phyloP scores from a whole-genome alignment of 1,140 invertebrate genomes.

The Hormaphis cornu region DNA sequence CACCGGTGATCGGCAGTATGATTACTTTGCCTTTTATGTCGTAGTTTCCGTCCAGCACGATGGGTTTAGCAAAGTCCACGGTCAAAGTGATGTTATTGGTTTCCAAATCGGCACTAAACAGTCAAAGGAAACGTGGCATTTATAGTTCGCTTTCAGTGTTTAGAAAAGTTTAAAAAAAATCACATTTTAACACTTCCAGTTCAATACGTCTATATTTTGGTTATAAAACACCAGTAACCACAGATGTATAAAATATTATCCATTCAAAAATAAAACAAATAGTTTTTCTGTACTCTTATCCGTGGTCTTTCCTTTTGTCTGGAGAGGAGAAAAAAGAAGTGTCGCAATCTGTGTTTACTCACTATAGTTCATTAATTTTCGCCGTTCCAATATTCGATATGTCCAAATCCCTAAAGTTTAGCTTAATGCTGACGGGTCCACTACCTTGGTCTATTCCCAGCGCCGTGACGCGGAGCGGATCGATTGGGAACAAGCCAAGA shows the following conservation, averaged over 20 bases:
- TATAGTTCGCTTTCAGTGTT: too few species aligned
- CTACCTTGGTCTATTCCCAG: constrained; percentile 38
- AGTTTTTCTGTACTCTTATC: not conserved
- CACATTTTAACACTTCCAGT: too few species aligned
- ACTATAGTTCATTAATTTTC: constrained; percentile 37
- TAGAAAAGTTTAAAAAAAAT: too few species aligned
- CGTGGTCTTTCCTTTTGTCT: too few species aligned
- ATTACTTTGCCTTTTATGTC: constrained; percentile 39
- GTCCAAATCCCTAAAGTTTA: constrained; percentile 42
- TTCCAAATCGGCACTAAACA: constrained; percentile 34
- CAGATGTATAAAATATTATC: too few species aligned
- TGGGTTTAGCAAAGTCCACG: constrained; percentile 14
- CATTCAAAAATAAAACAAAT: not conserved
- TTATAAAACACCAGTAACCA: too few species aligned
- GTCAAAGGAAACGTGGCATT: too few species aligned
- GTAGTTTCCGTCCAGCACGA: constrained; percentile 36
- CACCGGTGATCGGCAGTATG: constrained; percentile 38
- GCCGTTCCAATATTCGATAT: constrained; percentile 36
- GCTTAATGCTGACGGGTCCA: constrained; percentile 40
- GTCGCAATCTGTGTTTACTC: too few species aligned
- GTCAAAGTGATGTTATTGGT: constrained; percentile 29
- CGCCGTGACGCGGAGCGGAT: constrained; percentile 38
- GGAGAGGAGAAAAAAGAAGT: not conserved
- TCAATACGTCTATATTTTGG: too few species aligned
- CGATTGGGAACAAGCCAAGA: constrained; percentile 39